Conservation (phyloP, 2,888 invertebrate genomes). For the Cataglyphis livida region DNA sequence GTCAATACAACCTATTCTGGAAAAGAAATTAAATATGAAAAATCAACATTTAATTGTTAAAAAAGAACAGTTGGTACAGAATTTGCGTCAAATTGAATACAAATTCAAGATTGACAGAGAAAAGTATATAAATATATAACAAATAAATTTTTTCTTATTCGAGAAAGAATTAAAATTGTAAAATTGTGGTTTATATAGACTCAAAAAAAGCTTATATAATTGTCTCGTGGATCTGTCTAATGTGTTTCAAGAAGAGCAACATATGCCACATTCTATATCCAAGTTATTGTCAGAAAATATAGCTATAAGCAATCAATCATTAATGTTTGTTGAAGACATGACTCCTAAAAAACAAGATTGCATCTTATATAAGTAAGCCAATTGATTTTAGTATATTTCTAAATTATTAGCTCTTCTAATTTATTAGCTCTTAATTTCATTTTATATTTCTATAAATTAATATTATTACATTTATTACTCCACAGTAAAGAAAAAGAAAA, state of each 20-base stretch:
- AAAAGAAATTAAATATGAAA: constrained; percentile 70
- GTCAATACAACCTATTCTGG: constrained; percentile 65
- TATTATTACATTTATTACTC: neutral
- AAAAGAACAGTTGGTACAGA: constrained; percentile 70
- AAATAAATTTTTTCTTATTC: constrained; percentile 6
- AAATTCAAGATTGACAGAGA: constrained; percentile 78
- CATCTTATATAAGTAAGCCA: constrained; percentile 63
- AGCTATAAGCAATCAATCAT: constrained; percentile 75
- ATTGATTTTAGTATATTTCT: neutral
- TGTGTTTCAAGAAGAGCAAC: constrained; percentile 74
- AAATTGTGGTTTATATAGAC: constrained; percentile 64
- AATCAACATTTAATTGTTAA: constrained; percentile 66
- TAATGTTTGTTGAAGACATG: constrained; percentile 57
- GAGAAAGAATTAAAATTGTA: neutral
- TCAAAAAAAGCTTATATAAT: constrained; percentile 78
- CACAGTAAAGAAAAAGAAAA: constrained; percentile 39
- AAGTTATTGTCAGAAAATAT: constrained; percentile 80
- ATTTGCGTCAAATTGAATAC: constrained; percentile 67
- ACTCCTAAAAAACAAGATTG: constrained; percentile 54
- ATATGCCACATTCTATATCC: constrained; percentile 71
- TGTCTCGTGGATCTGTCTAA: constrained; percentile 73
- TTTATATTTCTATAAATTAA: neutral
- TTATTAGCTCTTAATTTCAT: neutral
- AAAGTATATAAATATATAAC: constrained; percentile 71
- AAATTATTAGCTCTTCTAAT: neutral